phyloP scores from a whole-genome alignment of 2,113 vertebrate genomes.

The Oreochromis aureus region DNA sequence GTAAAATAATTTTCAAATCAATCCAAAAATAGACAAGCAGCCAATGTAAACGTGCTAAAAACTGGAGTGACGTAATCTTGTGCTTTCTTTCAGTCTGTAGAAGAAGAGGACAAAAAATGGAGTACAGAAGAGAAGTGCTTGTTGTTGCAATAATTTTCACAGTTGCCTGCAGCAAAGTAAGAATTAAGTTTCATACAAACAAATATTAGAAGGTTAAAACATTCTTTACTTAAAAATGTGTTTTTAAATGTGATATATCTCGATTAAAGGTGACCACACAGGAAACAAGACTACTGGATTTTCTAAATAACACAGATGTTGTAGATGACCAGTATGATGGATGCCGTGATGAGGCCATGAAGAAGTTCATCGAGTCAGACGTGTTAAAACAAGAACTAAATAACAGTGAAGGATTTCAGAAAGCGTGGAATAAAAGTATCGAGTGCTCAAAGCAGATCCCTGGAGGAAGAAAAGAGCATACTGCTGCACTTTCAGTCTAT shows the following conservation, averaged over 20 bases:
- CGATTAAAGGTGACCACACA: background rate
- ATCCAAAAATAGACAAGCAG: background rate
- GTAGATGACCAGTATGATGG: too few relatives aligned
- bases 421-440: accelerated
- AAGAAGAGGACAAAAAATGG: background rate
- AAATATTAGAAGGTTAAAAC: background rate
- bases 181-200: accelerated
- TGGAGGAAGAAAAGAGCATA: background rate
- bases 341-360: too few relatives aligned
- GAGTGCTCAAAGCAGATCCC: background rate
- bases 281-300: background rate
- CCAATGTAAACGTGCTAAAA: background rate
- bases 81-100: background rate
- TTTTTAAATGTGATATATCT: background rate
- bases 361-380: too few relatives aligned
- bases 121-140: accelerated
- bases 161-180: background rate
- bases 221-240: background rate
- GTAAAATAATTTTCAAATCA: background rate
- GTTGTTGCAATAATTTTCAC: background rate
- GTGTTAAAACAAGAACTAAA: background rate
- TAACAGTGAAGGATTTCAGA: background rate
- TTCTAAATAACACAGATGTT: background rate
- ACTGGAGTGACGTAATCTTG: background rate
- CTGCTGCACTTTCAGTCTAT: background rate